Conservation (phyloP, 2,797 vertebrate genomes). For the Peromyscus nudipes region DNA sequence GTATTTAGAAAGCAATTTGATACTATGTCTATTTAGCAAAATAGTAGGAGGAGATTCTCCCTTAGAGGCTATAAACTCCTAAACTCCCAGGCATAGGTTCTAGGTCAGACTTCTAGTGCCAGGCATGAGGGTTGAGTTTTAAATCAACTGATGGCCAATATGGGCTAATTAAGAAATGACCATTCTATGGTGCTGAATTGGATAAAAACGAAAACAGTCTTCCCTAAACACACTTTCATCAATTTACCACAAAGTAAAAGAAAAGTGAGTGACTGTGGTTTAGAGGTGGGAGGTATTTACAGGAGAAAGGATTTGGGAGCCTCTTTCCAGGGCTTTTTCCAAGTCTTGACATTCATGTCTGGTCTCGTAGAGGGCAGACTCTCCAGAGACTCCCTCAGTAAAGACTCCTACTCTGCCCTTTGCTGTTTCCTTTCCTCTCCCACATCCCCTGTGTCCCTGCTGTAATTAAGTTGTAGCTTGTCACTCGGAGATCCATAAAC, state of each 20-base stretch:
- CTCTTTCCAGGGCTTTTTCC: neutral
- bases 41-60: neutral
- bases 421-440: neutral
- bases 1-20: neutral
- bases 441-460: neutral
- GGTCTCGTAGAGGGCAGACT: neutral
- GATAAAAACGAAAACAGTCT: constrained; percentile 39
- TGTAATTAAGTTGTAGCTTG: neutral
- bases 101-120: neutral
- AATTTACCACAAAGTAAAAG: constrained; percentile 55
- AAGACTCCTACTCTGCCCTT: neutral
- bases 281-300: neutral
- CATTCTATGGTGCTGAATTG: neutral
- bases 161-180: constrained; percentile 37
- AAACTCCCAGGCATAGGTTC: neutral
- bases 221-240: constrained; percentile 21
- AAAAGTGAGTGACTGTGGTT: neutral
- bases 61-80: neutral
- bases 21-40: neutral
- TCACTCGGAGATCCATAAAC: no score
- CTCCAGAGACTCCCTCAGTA: neutral
- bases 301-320: neutral
- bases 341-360: neutral
- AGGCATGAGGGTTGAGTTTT: neutral
- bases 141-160: constrained; percentile 29